Conservation (phyloP, 2,888 invertebrate genomes). For the Lapara coniferarum region DNA sequence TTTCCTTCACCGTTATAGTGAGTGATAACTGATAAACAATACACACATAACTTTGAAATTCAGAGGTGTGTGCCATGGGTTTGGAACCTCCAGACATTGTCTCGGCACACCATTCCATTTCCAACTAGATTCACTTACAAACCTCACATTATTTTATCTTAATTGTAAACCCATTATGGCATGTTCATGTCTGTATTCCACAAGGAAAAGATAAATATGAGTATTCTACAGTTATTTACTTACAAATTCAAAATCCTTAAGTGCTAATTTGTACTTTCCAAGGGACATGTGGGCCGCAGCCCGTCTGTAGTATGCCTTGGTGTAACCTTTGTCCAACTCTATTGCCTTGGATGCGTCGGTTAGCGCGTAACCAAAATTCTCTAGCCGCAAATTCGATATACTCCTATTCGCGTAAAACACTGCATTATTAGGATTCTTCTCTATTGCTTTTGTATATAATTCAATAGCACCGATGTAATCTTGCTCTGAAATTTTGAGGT, state of each 20-base stretch:
- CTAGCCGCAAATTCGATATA: conserved; percentile 96
- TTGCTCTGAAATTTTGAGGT: conserved; percentile 88
- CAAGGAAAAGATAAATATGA: neutral
- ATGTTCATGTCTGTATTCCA: too few relatives aligned
- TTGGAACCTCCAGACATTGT: too few relatives aligned
- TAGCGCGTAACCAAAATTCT: conserved; percentile 97
- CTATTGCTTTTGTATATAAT: conserved; percentile 94
- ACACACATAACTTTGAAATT: too few relatives aligned
- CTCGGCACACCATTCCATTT: too few relatives aligned
- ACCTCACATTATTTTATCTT: too few relatives aligned
- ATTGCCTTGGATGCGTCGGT: conserved; percentile 96
- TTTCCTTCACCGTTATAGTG: too few relatives aligned
- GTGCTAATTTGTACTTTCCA: conserved; percentile 98
- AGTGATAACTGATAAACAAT: too few relatives aligned
- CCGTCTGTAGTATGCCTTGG: conserved; percentile 98
- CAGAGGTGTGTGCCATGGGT: too few relatives aligned
- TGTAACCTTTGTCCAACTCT: conserved; percentile 93
- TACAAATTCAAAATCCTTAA: conserved; percentile 98
- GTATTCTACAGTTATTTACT: conserved; percentile 56
- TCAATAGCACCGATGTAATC: conserved; percentile 95
- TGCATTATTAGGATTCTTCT: conserved; percentile 91
- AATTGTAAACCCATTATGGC: too few relatives aligned
- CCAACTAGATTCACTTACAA: too few relatives aligned
- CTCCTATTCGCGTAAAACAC: conserved; percentile 97
- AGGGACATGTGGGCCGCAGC: conserved; percentile 99